Percentiles rank a stretch among this genome's conserved stretches.
phyloP scores from a whole-genome alignment of 2,113 vertebrate genomes.

The Actenoides hombroni region DNA sequence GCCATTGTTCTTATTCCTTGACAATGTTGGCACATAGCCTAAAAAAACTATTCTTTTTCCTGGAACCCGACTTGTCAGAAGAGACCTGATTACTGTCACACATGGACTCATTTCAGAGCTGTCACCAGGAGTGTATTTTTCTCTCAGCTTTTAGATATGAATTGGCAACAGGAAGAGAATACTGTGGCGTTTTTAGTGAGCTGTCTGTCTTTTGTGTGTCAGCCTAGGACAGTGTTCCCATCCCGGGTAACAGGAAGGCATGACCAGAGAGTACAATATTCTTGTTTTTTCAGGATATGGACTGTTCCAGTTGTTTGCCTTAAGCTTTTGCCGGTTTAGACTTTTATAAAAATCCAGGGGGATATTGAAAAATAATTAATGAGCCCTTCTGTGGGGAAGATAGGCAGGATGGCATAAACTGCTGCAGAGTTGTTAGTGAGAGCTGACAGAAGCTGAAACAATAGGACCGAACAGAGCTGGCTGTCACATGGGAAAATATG shows the following conservation, averaged over 20 bases:
- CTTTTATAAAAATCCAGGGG: background rate
- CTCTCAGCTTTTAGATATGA: background rate
- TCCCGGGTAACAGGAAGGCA: background rate
- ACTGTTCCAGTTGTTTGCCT: background rate
- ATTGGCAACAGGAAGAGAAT: conserved; percentile 31
- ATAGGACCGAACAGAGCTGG: background rate
- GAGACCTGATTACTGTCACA: conserved; percentile 51
- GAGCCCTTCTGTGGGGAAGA: background rate
- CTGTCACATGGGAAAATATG: background rate
- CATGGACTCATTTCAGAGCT: conserved; percentile 29
- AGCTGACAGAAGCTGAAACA: background rate
- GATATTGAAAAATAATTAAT: background rate
- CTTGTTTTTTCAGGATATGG: background rate
- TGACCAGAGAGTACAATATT: background rate
- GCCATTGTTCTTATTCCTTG: conserved; percentile 10
- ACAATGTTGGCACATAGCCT: background rate
- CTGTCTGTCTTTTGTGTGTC: background rate
- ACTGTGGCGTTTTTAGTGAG: background rate
- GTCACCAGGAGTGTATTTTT: conserved; percentile 12
- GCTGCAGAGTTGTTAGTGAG: background rate
- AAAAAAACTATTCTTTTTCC: background rate
- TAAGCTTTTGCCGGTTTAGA: background rate
- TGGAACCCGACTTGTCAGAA: conserved; percentile 18
- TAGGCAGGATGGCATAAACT: background rate
- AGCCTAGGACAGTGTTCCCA: background rate